Percentiles rank a stretch among this genome's conserved stretches.
phyloP scores from a whole-genome alignment of 2,888 invertebrate genomes.

The Epinotia bilunana region DNA sequence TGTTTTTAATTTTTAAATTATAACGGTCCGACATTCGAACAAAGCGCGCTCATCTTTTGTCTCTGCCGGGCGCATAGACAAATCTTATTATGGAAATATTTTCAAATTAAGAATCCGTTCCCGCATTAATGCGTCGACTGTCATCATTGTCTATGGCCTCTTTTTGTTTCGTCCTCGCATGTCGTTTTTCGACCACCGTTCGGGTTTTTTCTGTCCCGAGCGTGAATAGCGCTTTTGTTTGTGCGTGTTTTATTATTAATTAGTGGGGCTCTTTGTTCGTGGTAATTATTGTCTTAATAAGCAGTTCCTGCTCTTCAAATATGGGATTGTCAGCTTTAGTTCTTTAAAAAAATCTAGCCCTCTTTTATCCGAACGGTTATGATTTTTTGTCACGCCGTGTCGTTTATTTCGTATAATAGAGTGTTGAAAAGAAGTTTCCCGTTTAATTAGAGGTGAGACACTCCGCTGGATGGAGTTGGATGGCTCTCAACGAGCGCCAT shows the following conservation, averaged over 20 bases:
- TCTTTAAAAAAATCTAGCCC: constrained; percentile 51
- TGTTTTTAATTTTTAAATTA: constrained; percentile 76
- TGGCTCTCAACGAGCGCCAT: constrained; percentile 81
- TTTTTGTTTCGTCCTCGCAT: constrained; percentile 82
- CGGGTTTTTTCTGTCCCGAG: constrained; percentile 80
- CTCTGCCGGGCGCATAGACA: constrained; percentile 79
- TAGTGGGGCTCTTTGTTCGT: constrained; percentile 83
- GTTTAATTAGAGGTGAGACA: constrained; percentile 84
- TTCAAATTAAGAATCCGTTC: constrained; percentile 84
- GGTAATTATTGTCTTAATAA: constrained; percentile 85
- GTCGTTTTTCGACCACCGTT: constrained; percentile 84
- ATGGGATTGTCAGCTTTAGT: constrained; percentile 72
- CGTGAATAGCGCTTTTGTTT: constrained; percentile 82
- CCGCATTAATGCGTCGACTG: constrained; percentile 84
- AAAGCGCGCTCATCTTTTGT: constrained; percentile 77
- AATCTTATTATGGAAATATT: constrained; percentile 85
- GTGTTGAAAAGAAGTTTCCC: constrained; percentile 80
- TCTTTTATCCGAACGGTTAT: constrained; percentile 47
- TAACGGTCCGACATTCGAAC: constrained; percentile 75
- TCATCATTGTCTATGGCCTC: constrained; percentile 82
- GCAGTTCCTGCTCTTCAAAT: constrained; percentile 81
- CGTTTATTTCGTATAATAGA: constrained; percentile 81
- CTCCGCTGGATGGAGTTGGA: constrained; percentile 78
- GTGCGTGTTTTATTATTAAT: constrained; percentile 84
- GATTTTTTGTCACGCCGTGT: constrained; percentile 30